A percentile compares a stretch with the other conserved stretches of the same genome.
These are phyloP conservation scores for Lepidotrigona ventralis DNA, from an alignment of 1,140 invertebrate species.

Conservation along the genomic window DNA sequence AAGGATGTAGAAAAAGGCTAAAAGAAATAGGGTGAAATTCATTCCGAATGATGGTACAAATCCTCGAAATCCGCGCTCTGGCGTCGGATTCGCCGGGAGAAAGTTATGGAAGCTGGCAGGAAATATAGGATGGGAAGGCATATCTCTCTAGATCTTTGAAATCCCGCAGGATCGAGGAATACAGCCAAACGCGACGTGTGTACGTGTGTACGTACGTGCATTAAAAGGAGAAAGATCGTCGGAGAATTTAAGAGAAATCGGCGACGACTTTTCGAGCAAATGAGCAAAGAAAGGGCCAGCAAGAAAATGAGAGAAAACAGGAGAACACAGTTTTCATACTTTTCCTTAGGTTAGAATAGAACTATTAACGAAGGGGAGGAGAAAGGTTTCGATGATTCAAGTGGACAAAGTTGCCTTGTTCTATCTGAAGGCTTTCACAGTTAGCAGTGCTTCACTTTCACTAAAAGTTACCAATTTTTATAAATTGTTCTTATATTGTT, in stretches of 20 bases:
- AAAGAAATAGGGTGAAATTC: conserved; percentile 3
- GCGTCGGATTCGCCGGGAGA: background rate
- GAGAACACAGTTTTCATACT: background rate
- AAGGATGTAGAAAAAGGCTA: background rate
- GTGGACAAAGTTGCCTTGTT: background rate
- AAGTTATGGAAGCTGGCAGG: background rate
- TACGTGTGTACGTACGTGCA: background rate
- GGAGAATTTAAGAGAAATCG: background rate
- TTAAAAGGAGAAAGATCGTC: conserved; percentile 6
- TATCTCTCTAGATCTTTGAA: conserved; percentile 1
- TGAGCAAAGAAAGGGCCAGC: background rate
- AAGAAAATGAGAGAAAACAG: background rate
- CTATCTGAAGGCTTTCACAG: too few species aligned
- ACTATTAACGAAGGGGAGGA: too few species aligned
- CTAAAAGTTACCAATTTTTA: too few species aligned
- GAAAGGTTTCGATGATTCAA: background rate
- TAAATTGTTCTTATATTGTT: too few species aligned
- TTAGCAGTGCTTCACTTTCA: too few species aligned
- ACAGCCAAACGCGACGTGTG: background rate
- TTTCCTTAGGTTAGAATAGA: background rate
- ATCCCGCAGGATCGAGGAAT: background rate
- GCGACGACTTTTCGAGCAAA: conserved; percentile 8
- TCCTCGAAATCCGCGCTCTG: background rate
- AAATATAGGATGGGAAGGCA: too few species aligned
- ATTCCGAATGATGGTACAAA: background rate